These are phyloP conservation scores for Sphecodes monilicornis DNA, from an alignment of 2,888 invertebrate species.

Conservation along the genomic window DNA sequence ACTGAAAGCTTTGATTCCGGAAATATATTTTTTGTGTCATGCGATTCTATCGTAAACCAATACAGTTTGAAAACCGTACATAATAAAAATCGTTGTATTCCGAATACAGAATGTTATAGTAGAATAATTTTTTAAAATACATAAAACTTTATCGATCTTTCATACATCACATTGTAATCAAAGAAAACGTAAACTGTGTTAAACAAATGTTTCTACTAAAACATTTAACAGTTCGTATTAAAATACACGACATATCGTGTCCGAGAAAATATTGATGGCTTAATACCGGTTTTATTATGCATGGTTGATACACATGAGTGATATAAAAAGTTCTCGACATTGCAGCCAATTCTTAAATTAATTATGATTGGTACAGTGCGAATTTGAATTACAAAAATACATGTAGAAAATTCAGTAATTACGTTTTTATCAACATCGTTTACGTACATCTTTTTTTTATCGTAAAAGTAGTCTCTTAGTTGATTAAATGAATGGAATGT, in stretches of 20 bases:
- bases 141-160: neutral
- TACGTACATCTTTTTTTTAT: constrained; percentile 15
- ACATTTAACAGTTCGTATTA: constrained; percentile 36
- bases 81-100: constrained; percentile 36
- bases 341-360: constrained; percentile 65
- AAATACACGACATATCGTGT: constrained; percentile 39
- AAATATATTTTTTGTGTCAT: constrained; percentile 28
- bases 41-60: constrained; percentile 30
- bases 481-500: constrained; percentile 51
- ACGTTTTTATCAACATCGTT: constrained; percentile 40
- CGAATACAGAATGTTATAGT: neutral
- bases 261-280: constrained; percentile 38
- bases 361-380: constrained; percentile 45
- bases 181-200: neutral
- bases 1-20: constrained; percentile 32
- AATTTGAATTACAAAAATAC: constrained; percentile 74
- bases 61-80: constrained; percentile 37
- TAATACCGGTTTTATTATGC: constrained; percentile 52
- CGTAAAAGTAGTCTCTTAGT: constrained; percentile 48
- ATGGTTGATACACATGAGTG: constrained; percentile 37
- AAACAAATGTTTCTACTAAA: constrained; percentile 25
- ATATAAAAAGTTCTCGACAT: constrained; percentile 62
- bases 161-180: neutral
- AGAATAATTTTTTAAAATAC: neutral
- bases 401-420: constrained; percentile 70